Evolutionary conservation across 2,888 invertebrate genomes (phyloP).

Genomic region (Cryptocephalus moraei): DNA sequence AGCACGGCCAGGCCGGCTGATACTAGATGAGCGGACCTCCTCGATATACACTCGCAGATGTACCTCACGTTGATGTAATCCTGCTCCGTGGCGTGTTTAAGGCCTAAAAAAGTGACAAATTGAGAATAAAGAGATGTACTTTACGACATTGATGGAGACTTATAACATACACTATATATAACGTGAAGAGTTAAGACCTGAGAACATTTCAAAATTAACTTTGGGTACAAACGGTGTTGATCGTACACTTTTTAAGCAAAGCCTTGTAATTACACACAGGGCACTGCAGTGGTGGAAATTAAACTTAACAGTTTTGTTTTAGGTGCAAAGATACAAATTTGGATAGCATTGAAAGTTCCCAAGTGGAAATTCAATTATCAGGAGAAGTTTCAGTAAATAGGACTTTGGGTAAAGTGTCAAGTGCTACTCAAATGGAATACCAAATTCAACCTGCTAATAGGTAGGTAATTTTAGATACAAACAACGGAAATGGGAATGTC

Average conservation of each 20-base stretch:
- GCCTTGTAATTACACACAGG: conserved; percentile 82
- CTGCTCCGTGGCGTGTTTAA: conserved; percentile 74
- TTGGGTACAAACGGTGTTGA: conserved; percentile 85
- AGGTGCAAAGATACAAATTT: conserved; percentile 87
- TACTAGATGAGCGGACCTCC: conserved; percentile 86
- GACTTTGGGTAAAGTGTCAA: conserved; percentile 75
- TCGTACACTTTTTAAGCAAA: conserved; percentile 64
- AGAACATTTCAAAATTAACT: conserved; percentile 51
- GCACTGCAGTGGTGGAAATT: conserved; percentile 90
- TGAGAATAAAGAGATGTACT: too few relatives aligned
- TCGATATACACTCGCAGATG: conserved; percentile 86
- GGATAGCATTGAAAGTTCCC: conserved; percentile 74
- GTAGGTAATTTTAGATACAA: conserved; percentile 30
- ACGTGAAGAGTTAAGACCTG: conserved; percentile 65
- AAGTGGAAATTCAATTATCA: conserved; percentile 76
- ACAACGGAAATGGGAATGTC: conserved; percentile 31
- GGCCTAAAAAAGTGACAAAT: conserved; percentile 14
- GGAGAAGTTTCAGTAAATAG: conserved; percentile 69
- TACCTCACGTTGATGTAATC: conserved; percentile 90
- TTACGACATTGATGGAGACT: too few relatives aligned
- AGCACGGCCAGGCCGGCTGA: conserved; percentile 85
- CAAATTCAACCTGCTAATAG: conserved; percentile 80
- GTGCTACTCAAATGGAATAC: conserved; percentile 87
- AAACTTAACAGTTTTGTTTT: conserved; percentile 87
- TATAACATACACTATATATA: too few relatives aligned